Conservation (phyloP, 2,888 invertebrate species). For the Alloscopus bannaensis region DNA sequence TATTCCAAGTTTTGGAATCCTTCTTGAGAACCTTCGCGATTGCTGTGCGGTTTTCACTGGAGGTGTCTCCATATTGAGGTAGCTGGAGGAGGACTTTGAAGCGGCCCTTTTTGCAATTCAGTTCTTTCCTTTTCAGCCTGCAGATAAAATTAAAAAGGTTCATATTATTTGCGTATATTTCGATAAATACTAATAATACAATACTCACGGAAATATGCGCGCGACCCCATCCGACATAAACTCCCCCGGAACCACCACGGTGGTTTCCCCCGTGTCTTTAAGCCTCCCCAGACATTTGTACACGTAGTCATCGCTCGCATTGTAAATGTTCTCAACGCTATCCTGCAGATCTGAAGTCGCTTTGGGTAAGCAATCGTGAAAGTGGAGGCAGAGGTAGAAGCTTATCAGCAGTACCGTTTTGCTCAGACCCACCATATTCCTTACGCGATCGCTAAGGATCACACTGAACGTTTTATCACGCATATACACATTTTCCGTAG, state of each 20-base stretch:
- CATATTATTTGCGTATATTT: neutral
- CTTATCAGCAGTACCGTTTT: neutral
- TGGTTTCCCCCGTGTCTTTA: slow-evolving; percentile 24
- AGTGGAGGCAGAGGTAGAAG: slow-evolving; percentile 12
- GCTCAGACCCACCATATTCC: neutral
- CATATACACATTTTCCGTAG: too few relatives aligned
- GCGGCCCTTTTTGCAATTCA: slow-evolving; percentile 39
- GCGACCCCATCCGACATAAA: slow-evolving; percentile 18
- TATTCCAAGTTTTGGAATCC: slow-evolving; percentile 18
- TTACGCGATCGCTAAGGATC: too few relatives aligned
- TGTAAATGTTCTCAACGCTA: neutral
- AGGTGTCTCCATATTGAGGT: neutral
- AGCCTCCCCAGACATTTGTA: slow-evolving; percentile 40
- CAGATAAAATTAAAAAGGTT: neutral
- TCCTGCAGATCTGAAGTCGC: neutral
- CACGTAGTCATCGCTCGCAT: neutral
- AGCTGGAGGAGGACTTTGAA: slow-evolving; percentile 31
- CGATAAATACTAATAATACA: neutral
- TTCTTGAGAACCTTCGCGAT: slow-evolving; percentile 31
- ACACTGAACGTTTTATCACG: too few relatives aligned
- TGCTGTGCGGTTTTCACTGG: neutral
- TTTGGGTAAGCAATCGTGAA: neutral
- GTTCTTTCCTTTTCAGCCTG: slow-evolving; percentile 34
- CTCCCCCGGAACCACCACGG: slow-evolving; percentile 10
- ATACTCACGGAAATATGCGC: slow-evolving; percentile 1